Base-by-base conservation (phyloP, 2,888 invertebrate genomes). In the Cyclophora punctaria region DNA sequence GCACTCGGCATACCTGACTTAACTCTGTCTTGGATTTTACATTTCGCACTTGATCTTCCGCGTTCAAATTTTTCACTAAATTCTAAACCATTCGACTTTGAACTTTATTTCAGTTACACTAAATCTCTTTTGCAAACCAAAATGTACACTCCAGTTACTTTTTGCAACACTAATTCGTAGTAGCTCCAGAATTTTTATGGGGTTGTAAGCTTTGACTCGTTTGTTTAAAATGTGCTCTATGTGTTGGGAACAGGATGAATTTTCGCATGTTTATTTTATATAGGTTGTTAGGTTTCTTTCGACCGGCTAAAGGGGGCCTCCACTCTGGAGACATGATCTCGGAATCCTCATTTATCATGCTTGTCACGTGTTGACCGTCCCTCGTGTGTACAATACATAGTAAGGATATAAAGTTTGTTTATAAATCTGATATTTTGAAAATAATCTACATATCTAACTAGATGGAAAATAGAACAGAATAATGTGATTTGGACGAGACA, bases 361-460 rank as follows among this genome's bases (percentile, higher is more conserved):
- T 81, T 83, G 87, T 86, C 88, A 86, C 86, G 87, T 75, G 78
- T 75, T 87, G 86, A 82, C 87, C 85, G 85, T 86, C 83, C 85
- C 83, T 84, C 80, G 83, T 76, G 73, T 76, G 73, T 76, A 77
- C 78, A 78, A 75, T 72, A 75, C 71, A 71, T 66, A 69, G 77
- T 78, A 80, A 75, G 72, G 67, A 78, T 64, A 59, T 63, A 65
- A 62, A 62, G 67, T 37, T 37, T 71, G 61, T 65, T 63, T 59
- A 69, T 68, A 68, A 64, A 70, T 69, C 64, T 60, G 5, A 37
- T 37, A 37, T 37, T 37, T 37, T 37, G 20, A 20, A 20, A 20
- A 20, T 20, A 20, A 20, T 20, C 20, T 20, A 20, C 20, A 20
- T 20, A 20, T 20, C 20, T 20, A 20, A 20, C 20, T 20, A 20